phyloP scores from a whole-genome alignment of 2,888 invertebrate species.

The Autographa gamma region DNA sequence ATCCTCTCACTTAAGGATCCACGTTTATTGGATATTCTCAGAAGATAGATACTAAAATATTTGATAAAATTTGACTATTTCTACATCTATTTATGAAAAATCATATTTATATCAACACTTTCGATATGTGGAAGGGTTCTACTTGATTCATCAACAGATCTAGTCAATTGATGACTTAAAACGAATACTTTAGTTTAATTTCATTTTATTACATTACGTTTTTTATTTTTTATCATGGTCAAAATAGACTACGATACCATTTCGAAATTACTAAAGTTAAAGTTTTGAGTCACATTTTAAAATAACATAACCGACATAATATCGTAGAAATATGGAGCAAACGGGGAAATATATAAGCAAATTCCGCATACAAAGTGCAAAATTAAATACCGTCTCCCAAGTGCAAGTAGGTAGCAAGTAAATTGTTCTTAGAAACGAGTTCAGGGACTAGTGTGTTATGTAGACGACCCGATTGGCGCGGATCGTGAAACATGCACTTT shows the following conservation, averaged over 20 bases:
- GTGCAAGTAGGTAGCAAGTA: constrained; percentile 6
- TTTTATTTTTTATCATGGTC: too few species aligned
- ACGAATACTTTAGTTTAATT: too few species aligned
- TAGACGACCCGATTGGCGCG: background rate
- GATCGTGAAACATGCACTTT: constrained; percentile 1
- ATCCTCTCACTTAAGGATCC: constrained; percentile 10
- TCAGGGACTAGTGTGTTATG: constrained; percentile 5
- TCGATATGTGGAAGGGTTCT: too few species aligned
- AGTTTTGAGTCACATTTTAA: constrained; percentile 5
- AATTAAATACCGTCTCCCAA: constrained; percentile 24
- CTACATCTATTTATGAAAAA: too few species aligned
- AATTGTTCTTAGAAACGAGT: constrained; percentile 18
- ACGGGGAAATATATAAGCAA: constrained; percentile 11
- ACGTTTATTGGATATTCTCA: constrained; percentile 7
- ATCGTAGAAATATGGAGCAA: constrained; percentile 10
- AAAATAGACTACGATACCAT: background rate
- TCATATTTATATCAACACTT: too few species aligned
- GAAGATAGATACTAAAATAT: background rate
- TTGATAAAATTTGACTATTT: background rate
- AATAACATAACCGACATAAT: constrained; percentile 14
- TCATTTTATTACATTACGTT: too few species aligned
- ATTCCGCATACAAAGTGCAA: constrained; percentile 20
- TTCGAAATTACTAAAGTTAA: constrained; percentile 2
- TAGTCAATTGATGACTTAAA: too few species aligned
- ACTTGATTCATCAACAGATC: too few species aligned